phyloP scores from a whole-genome alignment of 2,797 vertebrate species.

The Amblyopsis hoosieri region DNA sequence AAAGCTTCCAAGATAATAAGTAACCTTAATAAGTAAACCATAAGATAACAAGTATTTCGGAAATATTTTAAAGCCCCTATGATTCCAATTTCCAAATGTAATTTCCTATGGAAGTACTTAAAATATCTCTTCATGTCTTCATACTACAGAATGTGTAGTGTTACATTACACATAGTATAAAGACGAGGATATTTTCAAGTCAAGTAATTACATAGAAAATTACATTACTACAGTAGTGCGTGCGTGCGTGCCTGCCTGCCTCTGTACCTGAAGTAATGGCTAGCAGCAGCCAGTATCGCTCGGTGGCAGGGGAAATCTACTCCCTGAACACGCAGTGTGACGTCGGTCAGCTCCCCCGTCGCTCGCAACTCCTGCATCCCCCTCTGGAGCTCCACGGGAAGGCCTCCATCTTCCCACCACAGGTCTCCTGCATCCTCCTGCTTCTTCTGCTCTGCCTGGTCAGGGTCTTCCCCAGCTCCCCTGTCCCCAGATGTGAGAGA shows the following conservation, averaged over 20 bases:
- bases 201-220: no score
- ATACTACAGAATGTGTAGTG: no score
- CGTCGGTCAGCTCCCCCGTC: slow-evolving; percentile 84
- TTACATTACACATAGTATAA: no score
- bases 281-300: slow-evolving; percentile 92
- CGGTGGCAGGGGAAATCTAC: slow-evolving; percentile 91
- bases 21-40: no score
- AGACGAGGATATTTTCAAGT: no score
- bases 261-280: slow-evolving; percentile 96
- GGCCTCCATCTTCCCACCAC: slow-evolving; percentile 67
- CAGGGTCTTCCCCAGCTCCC: slow-evolving; percentile 9
- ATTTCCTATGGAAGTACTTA: no score
- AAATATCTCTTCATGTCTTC: no score
- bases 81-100: no score
- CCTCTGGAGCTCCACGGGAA: slow-evolving; percentile 66
- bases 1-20: no score
- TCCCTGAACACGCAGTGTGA: slow-evolving; percentile 85
- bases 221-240: not conserved
- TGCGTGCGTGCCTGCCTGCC: not conserved
- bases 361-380: slow-evolving; percentile 68
- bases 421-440: slow-evolving; percentile 32
- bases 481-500: not conserved
- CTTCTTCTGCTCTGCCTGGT: slow-evolving; percentile 19
- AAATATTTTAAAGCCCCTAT: no score
- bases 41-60: no score